Evolutionary conservation across 2,888 invertebrate genomes (phyloP), one percentile per base, ranked within the genome.

Genomic region (Agapostemon virescens): DNA sequence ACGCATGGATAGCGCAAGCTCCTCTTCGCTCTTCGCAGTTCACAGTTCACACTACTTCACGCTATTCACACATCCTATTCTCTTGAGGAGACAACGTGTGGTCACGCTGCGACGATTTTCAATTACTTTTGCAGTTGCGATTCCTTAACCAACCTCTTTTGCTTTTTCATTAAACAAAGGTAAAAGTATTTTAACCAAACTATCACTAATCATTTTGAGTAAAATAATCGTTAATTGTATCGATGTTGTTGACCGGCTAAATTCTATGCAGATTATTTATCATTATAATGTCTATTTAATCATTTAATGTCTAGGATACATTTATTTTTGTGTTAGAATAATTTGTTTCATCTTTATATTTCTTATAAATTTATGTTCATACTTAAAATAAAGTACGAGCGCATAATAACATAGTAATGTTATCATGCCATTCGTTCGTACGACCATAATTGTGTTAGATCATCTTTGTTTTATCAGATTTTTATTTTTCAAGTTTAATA

Each of bases 21-120:
- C 67, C 74, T 82, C 74, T 73, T 52, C 79, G 74, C 49, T 49
- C n/a, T n/a, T 49, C n/a, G 81, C 85, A 71, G 76, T 82, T 77
- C 72, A 45, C 77, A 74, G 49, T 49, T 49, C 49, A n/a, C 49
- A 20, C 17, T 20, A 55, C 26, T 55, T 26, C 26, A 26, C 55
- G 15, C 26, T 55, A 5, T 83, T 77, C 74, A 52, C 78, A 76
- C 79, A 77, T 77, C 80, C 85, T 85, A 83, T 86, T 86, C 85
- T 72, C 69, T 71, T 85, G 69, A 72, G 69, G 82, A 87, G 88
- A 85, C 90, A 89, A 88, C 90, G 90, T 88, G 88, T 83, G 49
- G 79, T 83, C 82, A 81, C 85, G 86, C 84, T 82, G 79, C 76
- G 61, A 79, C 86, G 89, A 89, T 85, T 85, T 87, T 88, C 87